Conservation (phyloP, 1,140 invertebrate genomes). For the Sycophaga agraensis region DNA sequence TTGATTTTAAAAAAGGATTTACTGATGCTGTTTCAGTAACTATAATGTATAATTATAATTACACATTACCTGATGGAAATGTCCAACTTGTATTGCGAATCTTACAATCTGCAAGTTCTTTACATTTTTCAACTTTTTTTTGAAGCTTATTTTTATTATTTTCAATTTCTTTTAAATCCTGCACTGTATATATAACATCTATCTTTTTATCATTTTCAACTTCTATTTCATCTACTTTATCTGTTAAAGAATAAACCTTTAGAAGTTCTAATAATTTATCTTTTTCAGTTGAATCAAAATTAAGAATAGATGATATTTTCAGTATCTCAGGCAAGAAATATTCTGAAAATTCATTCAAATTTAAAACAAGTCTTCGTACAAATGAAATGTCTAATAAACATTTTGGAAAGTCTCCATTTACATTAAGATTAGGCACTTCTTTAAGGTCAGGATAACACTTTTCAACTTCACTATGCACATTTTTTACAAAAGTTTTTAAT, state of each 20-base stretch:
- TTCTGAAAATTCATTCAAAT: slow-evolving; percentile 42
- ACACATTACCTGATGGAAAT: slow-evolving; percentile 23
- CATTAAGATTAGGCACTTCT: slow-evolving; percentile 37
- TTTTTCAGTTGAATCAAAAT: slow-evolving; percentile 28
- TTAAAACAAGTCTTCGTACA: slow-evolving; percentile 37
- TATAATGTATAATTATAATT: too few species aligned
- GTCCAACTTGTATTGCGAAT: slow-evolving; percentile 42
- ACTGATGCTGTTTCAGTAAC: too few species aligned
- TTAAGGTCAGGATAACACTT: slow-evolving; percentile 36
- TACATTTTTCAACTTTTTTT: neutral
- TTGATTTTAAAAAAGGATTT: too few species aligned
- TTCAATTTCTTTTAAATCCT: slow-evolving; percentile 14
- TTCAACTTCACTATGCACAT: slow-evolving; percentile 36
- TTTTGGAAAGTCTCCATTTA: slow-evolving; percentile 31
- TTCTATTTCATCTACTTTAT: slow-evolving; percentile 15
- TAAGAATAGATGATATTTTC: slow-evolving; percentile 33
- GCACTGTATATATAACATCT: neutral
- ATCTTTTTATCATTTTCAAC: slow-evolving; percentile 37
- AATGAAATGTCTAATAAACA: slow-evolving; percentile 42
- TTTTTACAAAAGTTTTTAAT: slow-evolving; percentile 30
- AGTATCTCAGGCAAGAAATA: slow-evolving; percentile 41
- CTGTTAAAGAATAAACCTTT: slow-evolving; percentile 32
- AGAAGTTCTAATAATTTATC: slow-evolving; percentile 39
- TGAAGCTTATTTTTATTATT: slow-evolving; percentile 8
- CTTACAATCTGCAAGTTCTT: slow-evolving; percentile 32